A percentile compares a stretch with the other conserved stretches of the same genome.
Conservation (phyloP, 2,888 invertebrate genomes). For the Eucriotettix oculatus region DNA sequence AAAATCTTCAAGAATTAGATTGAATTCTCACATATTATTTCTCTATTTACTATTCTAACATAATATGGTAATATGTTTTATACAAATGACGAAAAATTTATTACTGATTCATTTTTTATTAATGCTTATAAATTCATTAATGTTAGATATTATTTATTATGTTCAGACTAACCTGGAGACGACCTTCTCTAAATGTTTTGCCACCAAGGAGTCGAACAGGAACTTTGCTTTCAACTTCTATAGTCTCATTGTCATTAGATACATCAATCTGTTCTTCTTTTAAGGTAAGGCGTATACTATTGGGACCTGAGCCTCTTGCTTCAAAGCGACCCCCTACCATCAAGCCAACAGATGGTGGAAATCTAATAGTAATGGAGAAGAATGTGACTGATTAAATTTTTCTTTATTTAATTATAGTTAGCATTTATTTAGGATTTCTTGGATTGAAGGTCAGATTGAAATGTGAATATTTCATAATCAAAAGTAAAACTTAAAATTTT, state of each 20-base stretch:
- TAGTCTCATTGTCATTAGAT: constrained; percentile 27
- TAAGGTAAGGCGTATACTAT: constrained; percentile 61
- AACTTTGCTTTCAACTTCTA: constrained; percentile 40
- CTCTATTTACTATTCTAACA: not conserved
- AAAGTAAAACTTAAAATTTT: no score
- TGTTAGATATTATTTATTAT: not conserved
- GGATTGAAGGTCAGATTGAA: not conserved
- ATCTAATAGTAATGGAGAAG: constrained; percentile 22
- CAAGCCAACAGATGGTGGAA: constrained; percentile 87
- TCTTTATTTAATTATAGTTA: not conserved
- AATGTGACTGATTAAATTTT: not conserved
- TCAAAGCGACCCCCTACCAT: constrained; percentile 88
- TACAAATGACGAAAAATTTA: not conserved
- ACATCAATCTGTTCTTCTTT: constrained; percentile 53
- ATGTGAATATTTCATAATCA: no score
- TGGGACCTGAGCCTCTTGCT: constrained; percentile 61
- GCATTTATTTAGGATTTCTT: not conserved
- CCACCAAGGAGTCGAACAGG: constrained; percentile 73
- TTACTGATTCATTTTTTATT: not conserved
- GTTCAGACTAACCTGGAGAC: constrained; percentile 42
- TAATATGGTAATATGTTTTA: not conserved
- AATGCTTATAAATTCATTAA: no score
- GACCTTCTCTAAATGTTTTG: constrained; percentile 63
- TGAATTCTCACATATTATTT: not conserved
- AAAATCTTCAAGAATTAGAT: no score